These are phyloP conservation scores for Polyergus mexicanus DNA, from an alignment of 1,140 invertebrate genomes.

Conservation along the genomic window DNA sequence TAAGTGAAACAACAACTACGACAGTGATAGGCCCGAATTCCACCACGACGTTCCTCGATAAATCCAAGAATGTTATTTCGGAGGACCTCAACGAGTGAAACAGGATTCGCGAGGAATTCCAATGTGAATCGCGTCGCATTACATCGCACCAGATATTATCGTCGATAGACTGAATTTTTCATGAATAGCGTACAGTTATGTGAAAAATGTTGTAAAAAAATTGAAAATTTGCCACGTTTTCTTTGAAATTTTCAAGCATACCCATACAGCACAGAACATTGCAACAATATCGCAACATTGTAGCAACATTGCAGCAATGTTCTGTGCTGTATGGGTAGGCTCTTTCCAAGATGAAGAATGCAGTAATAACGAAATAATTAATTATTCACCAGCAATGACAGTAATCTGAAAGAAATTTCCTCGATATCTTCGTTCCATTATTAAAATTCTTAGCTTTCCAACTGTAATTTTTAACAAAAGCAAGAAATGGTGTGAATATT, in stretches of 20 bases:
- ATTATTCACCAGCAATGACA: slow-evolving; percentile 2
- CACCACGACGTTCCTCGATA: slow-evolving; percentile 81
- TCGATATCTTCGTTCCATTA: not conserved
- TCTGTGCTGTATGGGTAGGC: no score
- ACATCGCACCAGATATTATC: not conserved
- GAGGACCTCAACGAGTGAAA: slow-evolving; percentile 74
- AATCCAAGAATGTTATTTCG: slow-evolving; percentile 80
- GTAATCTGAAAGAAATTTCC: not conserved
- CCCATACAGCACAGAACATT: no score
- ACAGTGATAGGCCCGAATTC: slow-evolving; percentile 87
- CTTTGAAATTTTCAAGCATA: not conserved
- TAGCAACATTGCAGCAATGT: no score
- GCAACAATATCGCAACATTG: no score
- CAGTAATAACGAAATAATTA: not conserved
- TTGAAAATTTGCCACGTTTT: not conserved
- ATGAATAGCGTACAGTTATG: not conserved
- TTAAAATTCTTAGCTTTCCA: not conserved
- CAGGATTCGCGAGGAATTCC: not conserved
- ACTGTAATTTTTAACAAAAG: not conserved
- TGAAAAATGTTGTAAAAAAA: not conserved
- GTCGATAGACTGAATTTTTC: not conserved
- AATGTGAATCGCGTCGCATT: not conserved
- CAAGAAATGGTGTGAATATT: slow-evolving; percentile 2
- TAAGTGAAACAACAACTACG: slow-evolving; percentile 90
- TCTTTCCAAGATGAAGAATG: not conserved